Evolutionary conservation across 2,797 vertebrate genomes (phyloP).

Genomic region (Aotus griseimembra): DNA sequence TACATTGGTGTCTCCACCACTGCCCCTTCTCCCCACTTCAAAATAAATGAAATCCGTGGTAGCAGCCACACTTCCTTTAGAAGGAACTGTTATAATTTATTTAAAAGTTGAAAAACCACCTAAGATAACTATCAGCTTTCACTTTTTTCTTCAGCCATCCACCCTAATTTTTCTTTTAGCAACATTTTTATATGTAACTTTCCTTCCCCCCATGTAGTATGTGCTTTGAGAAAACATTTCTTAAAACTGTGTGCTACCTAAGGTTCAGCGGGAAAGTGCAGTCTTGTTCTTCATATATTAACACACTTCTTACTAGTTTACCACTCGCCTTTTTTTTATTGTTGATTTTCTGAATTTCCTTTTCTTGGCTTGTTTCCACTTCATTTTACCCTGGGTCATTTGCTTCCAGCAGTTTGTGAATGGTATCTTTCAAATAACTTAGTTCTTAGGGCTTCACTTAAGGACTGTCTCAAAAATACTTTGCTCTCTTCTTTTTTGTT

Average conservation of each 20-base stretch:
- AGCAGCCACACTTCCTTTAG: neutral
- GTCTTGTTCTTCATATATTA: neutral
- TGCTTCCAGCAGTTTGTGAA: conserved; percentile 17
- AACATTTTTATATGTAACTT: conserved; percentile 43
- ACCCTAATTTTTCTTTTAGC: neutral
- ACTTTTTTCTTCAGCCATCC: conserved; percentile 44
- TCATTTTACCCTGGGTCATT: conserved; percentile 36
- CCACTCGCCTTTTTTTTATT: neutral
- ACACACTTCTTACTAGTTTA: conserved; percentile 51
- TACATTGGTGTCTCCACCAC: neutral
- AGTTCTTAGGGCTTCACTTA: conserved; percentile 59
- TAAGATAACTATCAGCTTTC: conserved; percentile 62
- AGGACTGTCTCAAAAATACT: conserved; percentile 67
- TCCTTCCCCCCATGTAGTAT: neutral
- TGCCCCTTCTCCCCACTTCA: neutral
- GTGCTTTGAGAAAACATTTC: conserved; percentile 21
- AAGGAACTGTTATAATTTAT: conserved; percentile 72
- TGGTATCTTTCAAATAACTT: neutral
- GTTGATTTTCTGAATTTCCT: neutral
- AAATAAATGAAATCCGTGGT: neutral
- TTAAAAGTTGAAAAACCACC: neutral
- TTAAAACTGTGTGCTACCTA: conserved; percentile 61
- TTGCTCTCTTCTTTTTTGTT: conserved; percentile 69
- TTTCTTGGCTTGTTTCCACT: neutral
- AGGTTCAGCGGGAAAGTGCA: neutral